Conservation (phyloP, 2,888 invertebrate species). For the Stramonita haemastoma region DNA sequence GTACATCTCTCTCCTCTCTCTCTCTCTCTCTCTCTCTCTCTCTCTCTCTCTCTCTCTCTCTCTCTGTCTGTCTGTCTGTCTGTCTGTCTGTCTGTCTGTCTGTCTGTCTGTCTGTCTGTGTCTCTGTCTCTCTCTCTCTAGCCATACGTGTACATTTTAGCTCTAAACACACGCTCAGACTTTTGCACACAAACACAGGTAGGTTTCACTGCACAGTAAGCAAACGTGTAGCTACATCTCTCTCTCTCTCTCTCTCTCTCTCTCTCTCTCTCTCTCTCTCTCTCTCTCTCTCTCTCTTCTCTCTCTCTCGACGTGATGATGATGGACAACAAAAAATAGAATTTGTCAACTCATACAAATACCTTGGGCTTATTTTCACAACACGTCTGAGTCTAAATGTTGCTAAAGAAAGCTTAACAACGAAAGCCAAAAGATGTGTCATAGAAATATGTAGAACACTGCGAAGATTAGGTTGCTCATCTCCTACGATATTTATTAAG, state of each 20-base stretch:
- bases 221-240: background rate
- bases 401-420: no score
- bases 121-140: no score
- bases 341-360: no score
- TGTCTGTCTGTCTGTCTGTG: no score
- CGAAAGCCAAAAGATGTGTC: no score
- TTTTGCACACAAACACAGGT: no score
- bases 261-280: slow-evolving; percentile 4
- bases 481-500: no score
- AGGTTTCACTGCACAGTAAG: background rate
- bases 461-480: no score
- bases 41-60: background rate
- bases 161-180: background rate
- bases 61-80: background rate
- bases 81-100: background rate
- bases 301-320: background rate
- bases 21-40: slow-evolving; percentile 11
- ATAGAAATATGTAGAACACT: no score
- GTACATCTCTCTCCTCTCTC: background rate
- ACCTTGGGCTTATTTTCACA: no score
- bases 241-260: background rate
- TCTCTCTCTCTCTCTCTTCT: background rate
- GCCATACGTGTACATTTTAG: background rate
- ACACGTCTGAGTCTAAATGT: no score
- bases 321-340: no score